Percentiles rank a stretch among this genome's conserved stretches.
Conservation (phyloP, 2,888 invertebrate genomes). For the Drosophila helvetica region DNA sequence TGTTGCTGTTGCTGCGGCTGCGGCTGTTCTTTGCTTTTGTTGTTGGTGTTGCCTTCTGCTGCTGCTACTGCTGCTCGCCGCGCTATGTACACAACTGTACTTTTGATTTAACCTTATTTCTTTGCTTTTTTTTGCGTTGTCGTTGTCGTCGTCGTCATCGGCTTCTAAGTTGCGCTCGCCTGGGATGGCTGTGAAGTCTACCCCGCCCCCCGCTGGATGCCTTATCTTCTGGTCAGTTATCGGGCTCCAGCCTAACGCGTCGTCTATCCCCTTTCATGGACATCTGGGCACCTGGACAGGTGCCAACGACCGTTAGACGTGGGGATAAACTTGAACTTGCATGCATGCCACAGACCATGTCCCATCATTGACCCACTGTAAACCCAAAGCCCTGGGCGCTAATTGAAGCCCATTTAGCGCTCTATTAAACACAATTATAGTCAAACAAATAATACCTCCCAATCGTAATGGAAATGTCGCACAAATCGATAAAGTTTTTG, state of each 20-base stretch:
- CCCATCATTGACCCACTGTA: conserved; percentile 51
- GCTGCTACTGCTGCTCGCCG: conserved; percentile 69
- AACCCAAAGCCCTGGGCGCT: conserved; percentile 42
- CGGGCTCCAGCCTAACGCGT: not conserved
- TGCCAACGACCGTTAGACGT: conserved; percentile 48
- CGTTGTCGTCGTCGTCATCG: conserved; percentile 58
- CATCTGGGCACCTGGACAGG: conserved; percentile 25
- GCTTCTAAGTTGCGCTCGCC: conserved; percentile 36
- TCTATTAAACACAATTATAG: conserved; percentile 75
- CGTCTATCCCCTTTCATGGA: conserved; percentile 1
- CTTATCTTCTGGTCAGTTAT: conserved; percentile 2
- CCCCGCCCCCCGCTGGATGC: not conserved
- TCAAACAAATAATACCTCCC: conserved; percentile 38
- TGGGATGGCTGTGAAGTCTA: not conserved
- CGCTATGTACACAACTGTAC: conserved; percentile 82
- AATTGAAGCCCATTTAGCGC: conserved; percentile 75
- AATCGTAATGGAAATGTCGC: conserved; percentile 46
- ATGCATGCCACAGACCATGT: conserved; percentile 1
- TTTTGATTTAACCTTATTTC: conserved; percentile 82
- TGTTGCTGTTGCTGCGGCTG: conserved; percentile 55
- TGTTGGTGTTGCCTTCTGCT: conserved; percentile 64
- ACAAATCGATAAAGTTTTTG: conserved; percentile 63
- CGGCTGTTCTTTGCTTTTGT: conserved; percentile 76
- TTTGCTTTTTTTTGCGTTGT: conserved; percentile 69
- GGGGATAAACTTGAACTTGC: conserved; percentile 35